Evolutionary conservation across 2,888 invertebrate genomes (phyloP).

Genomic region (Caenorhabditis macrosperma): DNA sequence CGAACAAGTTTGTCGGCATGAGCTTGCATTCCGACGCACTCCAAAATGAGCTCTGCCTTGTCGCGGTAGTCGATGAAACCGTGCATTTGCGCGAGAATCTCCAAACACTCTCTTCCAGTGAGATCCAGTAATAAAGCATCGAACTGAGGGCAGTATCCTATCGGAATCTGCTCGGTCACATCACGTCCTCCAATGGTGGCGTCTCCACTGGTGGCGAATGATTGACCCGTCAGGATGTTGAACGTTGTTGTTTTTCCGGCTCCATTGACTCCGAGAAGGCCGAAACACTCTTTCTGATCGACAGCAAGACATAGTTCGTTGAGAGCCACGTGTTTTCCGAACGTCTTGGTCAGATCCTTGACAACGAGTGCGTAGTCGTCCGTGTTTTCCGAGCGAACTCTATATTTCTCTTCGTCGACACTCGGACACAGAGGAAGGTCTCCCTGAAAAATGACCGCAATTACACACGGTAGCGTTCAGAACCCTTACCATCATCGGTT

Average conservation of each 20-base stretch:
- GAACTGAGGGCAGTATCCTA: constrained; percentile 78
- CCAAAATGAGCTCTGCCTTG: constrained; percentile 81
- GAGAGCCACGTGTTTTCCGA: constrained; percentile 64
- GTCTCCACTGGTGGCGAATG: not conserved
- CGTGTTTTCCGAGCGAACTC: constrained; percentile 17
- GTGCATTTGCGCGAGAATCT: constrained; percentile 15
- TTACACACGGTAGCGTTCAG: not conserved
- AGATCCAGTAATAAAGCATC: constrained; percentile 79
- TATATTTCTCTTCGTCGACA: constrained; percentile 32
- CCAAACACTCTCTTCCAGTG: constrained; percentile 9
- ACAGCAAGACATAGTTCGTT: constrained; percentile 68
- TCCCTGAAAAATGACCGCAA: constrained; percentile 4
- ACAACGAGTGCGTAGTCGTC: constrained; percentile 28
- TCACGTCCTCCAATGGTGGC: constrained; percentile 39
- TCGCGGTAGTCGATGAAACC: no score
- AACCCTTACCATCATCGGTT: constrained; percentile 35
- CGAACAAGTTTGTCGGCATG: constrained; percentile 45
- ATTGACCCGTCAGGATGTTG: constrained; percentile 75
- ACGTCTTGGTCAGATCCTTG: constrained; percentile 53
- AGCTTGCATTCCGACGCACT: constrained; percentile 81
- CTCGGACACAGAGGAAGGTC: constrained; percentile 37
- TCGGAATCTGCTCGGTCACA: no score
- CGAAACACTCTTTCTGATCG: constrained; percentile 73
- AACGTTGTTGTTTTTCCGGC: constrained; percentile 78
- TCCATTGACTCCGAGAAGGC: constrained; percentile 72